Conservation (phyloP, 2,113 vertebrate species). For the Phasianus colchicus region DNA sequence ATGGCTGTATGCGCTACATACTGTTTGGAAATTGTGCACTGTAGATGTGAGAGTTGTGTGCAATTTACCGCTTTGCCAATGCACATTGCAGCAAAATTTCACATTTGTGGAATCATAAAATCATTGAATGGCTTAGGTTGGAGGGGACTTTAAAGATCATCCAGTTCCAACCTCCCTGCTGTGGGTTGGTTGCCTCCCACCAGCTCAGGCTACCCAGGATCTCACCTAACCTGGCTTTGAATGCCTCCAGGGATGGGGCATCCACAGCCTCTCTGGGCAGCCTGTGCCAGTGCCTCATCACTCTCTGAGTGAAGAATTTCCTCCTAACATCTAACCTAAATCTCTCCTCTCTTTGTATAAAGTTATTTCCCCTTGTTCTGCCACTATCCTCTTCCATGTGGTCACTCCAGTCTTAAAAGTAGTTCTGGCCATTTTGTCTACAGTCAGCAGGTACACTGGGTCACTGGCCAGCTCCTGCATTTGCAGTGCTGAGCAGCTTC, state of each 20-base stretch:
- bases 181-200: no score
- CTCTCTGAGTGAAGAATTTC: no score
- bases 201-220: no score
- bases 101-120: neutral
- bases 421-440: neutral
- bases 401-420: neutral
- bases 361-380: neutral
- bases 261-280: no score
- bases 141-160: no score
- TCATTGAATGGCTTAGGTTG: no score
- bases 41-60: neutral
- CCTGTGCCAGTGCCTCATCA: no score
- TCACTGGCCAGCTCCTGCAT: neutral
- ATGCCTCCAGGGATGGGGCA: no score
- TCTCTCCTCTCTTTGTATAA: no score
- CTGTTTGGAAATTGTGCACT: neutral
- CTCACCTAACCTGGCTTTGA: no score
- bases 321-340: no score
- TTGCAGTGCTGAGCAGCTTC: neutral
- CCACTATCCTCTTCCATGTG: accelerated
- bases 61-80: neutral
- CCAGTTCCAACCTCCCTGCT: no score
- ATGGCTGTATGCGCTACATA: neutral
- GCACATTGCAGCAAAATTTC: neutral
- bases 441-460: neutral